A percentile compares a stretch with the other conserved stretches of the same genome.
Conservation (phyloP, 2,797 vertebrate species). For the Choloepus didactylus region DNA sequence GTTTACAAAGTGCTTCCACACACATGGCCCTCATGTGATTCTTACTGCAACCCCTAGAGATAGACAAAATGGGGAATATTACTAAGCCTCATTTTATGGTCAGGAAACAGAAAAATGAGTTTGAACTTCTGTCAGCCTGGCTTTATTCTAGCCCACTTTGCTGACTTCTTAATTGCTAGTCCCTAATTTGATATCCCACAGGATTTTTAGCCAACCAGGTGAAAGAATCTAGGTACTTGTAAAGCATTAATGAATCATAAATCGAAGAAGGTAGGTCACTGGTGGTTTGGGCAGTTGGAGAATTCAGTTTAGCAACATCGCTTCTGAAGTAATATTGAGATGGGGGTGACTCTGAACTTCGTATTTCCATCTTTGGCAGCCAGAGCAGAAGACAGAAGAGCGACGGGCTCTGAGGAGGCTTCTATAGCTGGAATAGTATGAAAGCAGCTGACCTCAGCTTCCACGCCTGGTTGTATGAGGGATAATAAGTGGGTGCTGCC, state of each 20-base stretch:
- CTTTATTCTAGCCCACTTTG: background rate
- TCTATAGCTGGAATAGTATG: background rate
- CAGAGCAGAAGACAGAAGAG: background rate
- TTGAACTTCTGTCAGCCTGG: background rate
- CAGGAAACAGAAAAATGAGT: background rate
- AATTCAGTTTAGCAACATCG: background rate
- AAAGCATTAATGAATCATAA: background rate
- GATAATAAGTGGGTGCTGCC: slow-evolving; percentile 75
- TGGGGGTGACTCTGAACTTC: background rate
- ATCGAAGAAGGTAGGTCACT: background rate
- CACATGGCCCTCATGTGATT: background rate
- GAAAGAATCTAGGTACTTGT: background rate
- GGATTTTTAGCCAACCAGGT: background rate
- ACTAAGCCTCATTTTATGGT: background rate
- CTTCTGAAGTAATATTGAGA: background rate
- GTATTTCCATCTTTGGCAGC: background rate
- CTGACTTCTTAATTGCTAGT: background rate
- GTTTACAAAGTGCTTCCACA: slow-evolving; percentile 43
- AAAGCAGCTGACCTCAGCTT: slow-evolving; percentile 44
- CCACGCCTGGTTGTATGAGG: slow-evolving; percentile 62
- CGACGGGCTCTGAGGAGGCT: background rate
- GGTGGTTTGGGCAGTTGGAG: background rate
- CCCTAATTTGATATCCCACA: background rate
- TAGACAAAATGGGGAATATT: background rate
- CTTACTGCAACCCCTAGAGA: background rate